phyloP scores from a whole-genome alignment of 2,113 vertebrate genomes.

The Podilymbus podiceps region DNA sequence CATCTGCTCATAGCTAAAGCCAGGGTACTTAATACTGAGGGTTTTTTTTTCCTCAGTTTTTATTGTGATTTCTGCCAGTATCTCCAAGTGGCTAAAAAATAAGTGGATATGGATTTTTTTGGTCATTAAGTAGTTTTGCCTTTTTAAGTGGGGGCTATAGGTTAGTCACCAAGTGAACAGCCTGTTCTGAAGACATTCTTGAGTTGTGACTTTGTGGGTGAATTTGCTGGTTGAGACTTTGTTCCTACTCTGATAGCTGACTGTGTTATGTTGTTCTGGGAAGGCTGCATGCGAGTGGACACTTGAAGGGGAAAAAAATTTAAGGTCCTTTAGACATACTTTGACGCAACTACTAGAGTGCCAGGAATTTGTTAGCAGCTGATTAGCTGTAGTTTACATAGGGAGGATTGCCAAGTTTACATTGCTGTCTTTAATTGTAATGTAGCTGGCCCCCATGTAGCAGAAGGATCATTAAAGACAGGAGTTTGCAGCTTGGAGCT shows the following conservation, averaged over 20 bases:
- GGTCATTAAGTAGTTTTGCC: neutral
- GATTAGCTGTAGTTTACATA: conserved; percentile 54
- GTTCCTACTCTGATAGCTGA: conserved; percentile 13
- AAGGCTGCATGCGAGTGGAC: conserved; percentile 9
- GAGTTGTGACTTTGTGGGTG: neutral
- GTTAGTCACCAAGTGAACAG: neutral
- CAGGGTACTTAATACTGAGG: neutral
- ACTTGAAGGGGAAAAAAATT: neutral
- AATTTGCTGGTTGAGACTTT: neutral
- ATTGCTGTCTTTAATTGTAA: conserved; percentile 63
- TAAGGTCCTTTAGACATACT: conserved; percentile 4
- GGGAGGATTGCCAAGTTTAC: conserved; percentile 64
- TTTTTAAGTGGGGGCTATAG: neutral
- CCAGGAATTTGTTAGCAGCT: conserved; percentile 61
- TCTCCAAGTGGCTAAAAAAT: neutral
- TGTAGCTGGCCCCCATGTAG: conserved; percentile 21
- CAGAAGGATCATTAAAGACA: neutral
- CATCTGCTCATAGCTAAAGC: neutral
- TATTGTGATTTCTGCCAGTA: neutral
- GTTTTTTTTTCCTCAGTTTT: neutral
- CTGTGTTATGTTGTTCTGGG: conserved; percentile 16
- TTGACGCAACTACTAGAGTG: conserved; percentile 51
- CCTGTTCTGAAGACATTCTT: conserved; percentile 1
- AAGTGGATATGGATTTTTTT: neutral
- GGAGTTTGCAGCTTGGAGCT: conserved; percentile 10